Evolutionary conservation across 1,140 invertebrate genomes (phyloP).

Genomic region (Arctopsyche grandis): DNA sequence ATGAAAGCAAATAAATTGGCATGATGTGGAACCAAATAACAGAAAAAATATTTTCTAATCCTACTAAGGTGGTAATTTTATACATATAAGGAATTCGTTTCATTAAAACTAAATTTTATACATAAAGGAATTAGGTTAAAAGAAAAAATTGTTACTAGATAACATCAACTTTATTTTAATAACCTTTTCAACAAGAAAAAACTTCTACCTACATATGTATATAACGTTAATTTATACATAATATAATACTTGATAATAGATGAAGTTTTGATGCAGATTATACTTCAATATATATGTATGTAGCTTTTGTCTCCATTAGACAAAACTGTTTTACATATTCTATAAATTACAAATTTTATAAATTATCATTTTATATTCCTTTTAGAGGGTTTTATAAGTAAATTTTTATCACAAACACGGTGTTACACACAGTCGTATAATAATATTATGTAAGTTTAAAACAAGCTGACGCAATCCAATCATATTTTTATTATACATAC

Average conservation of each 20-base stretch:
- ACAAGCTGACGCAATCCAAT: no score
- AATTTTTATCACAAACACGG: slow-evolving; percentile 11
- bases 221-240: background rate
- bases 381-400: background rate
- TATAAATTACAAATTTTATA: background rate
- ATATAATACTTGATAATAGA: background rate
- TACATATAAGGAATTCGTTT: no score
- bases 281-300: no score
- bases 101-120: no score
- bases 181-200: slow-evolving; percentile 5
- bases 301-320: background rate
- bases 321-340: background rate
- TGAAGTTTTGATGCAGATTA: background rate
- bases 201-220: background rate
- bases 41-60: no score
- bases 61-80: no score
- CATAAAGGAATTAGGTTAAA: background rate
- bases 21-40: no score
- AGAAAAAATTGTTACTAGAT: slow-evolving; percentile 1
- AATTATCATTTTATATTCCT: background rate
- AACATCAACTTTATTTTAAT: slow-evolving; percentile 10
- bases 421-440: no score
- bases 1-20: no score
- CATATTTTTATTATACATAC: no score
- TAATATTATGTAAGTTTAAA: no score